phyloP scores from a whole-genome alignment of 2,113 vertebrate species.

The Ochotona curzoniae region DNA sequence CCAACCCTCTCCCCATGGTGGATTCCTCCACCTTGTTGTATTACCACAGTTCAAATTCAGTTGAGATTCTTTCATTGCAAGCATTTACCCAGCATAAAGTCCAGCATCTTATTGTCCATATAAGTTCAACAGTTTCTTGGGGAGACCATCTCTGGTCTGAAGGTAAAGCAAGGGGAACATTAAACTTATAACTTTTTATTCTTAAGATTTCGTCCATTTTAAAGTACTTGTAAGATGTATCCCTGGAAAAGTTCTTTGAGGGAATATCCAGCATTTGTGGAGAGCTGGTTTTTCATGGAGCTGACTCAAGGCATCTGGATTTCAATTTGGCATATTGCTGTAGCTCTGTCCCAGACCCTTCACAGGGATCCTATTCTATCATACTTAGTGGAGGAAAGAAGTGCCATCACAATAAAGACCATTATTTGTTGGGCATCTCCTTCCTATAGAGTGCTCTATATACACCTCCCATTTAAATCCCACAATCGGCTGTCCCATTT shows the following conservation, averaged over 20 bases:
- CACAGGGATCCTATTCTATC: not conserved
- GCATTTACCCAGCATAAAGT: no score
- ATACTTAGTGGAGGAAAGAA: not conserved
- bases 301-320: conserved; percentile 8
- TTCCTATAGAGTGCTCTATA: not conserved
- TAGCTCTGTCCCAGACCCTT: not conserved
- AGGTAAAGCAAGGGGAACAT: no score
- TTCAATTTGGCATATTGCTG: not conserved
- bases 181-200: not conserved
- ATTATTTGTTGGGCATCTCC: not conserved
- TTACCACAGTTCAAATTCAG: no score
- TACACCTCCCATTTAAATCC: not conserved
- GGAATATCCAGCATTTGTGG: not conserved
- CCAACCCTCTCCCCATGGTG: no score
- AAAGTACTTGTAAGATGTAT: conserved; percentile 26
- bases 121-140: no score
- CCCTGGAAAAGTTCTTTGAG: not conserved
- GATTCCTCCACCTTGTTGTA: no score
- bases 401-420: not conserved
- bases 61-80: no score
- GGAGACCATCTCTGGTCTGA: no score
- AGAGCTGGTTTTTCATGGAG: not conserved
- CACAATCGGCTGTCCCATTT: not conserved
- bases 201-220: not conserved
- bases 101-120: no score